Percentiles rank a stretch among this genome's conserved stretches.
Conservation (phyloP, 2,888 invertebrate species). For the Marronus borbonicus region DNA sequence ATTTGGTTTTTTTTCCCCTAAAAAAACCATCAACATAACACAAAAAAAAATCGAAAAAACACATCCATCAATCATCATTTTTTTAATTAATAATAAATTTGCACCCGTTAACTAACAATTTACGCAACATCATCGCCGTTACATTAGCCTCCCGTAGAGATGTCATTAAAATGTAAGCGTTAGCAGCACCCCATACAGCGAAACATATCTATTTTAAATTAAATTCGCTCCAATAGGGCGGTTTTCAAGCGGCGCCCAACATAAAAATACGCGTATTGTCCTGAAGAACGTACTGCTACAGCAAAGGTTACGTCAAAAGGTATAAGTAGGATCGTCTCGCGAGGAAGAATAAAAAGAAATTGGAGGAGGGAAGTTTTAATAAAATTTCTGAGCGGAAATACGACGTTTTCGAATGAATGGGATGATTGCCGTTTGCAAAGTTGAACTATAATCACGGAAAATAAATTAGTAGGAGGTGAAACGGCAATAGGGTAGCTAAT, state of each 20-base stretch:
- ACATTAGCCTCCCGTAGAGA: constrained; percentile 11
- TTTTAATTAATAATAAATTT: constrained; percentile 2
- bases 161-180: constrained; percentile 12
- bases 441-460: neutral
- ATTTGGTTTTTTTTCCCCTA: neutral
- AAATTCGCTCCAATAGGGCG: neutral
- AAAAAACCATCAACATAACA: neutral
- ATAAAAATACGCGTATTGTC: neutral
- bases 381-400: neutral
- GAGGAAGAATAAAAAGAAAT: neutral
- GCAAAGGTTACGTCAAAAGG: constrained; percentile 3
- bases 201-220: constrained; percentile 20
- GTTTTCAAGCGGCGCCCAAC: neutral
- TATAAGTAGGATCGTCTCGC: neutral
- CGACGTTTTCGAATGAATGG: neutral
- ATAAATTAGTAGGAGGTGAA: constrained; percentile 10
- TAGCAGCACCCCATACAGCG: neutral
- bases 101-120: neutral
- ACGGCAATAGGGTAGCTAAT: neutral
- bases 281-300: neutral
- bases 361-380: neutral
- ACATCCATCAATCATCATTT: constrained; percentile 20
- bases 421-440: neutral
- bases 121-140: constrained; percentile 11
- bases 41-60: neutral